Evolutionary conservation across 2,888 invertebrate species (phyloP).

Genomic region (Lithosia quadra): DNA sequence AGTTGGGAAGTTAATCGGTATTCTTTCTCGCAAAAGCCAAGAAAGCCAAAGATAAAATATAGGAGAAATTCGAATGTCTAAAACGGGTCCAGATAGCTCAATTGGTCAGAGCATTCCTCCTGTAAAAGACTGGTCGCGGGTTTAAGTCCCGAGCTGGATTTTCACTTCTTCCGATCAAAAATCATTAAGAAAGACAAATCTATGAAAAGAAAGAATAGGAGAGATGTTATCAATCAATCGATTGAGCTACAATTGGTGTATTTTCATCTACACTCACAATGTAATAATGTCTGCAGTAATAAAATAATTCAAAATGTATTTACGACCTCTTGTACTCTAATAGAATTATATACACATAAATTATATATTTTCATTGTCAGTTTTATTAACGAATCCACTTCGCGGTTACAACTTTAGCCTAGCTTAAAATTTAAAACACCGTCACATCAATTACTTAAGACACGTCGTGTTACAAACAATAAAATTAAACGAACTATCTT

Average conservation of each 20-base stretch:
- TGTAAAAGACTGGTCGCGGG: no score
- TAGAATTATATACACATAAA: slow-evolving; percentile 13
- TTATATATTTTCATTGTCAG: slow-evolving; percentile 2
- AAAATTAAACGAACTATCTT: slow-evolving; percentile 50
- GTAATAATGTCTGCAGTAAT: neutral
- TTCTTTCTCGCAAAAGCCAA: no score
- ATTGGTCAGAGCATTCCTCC: no score
- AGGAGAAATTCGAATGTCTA: no score
- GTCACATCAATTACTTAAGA: slow-evolving; percentile 37
- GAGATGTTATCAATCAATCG: no score
- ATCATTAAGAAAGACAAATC: no score
- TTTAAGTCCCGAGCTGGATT: no score
- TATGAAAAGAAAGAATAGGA: no score
- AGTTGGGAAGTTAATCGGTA: no score
- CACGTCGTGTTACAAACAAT: slow-evolving; percentile 39
- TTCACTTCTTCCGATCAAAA: no score
- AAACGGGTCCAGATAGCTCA: no score
- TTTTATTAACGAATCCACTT: slow-evolving; percentile 15
- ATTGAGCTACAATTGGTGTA: neutral
- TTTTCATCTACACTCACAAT: neutral
- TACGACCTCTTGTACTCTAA: neutral
- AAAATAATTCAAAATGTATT: slow-evolving; percentile 6
- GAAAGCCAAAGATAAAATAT: no score
- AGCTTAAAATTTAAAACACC: slow-evolving; percentile 30
- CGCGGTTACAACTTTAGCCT: slow-evolving; percentile 38